Evolutionary conservation across 2,797 vertebrate species (phyloP).

Genomic region (Fratercula arctica): DNA sequence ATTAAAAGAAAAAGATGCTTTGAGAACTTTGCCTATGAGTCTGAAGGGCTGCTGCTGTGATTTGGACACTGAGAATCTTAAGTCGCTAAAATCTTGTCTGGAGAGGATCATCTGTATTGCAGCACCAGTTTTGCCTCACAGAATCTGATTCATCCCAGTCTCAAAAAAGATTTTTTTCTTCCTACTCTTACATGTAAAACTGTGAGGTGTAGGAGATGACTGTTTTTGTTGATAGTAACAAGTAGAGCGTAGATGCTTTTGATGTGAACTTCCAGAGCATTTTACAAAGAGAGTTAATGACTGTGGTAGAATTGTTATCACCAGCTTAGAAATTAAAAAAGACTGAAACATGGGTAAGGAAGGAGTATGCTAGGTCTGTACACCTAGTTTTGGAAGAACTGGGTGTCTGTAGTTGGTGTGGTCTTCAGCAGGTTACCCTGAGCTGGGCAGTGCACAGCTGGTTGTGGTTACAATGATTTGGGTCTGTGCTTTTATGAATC

Average conservation of each 20-base stretch:
- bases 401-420: background rate
- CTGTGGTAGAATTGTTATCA: background rate
- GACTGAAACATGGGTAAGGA: background rate
- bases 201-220: background rate
- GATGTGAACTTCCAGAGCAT: background rate
- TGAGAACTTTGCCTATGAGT: background rate
- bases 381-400: background rate
- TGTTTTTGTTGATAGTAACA: background rate
- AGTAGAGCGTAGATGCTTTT: background rate
- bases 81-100: background rate
- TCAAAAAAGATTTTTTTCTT: background rate
- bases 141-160: background rate
- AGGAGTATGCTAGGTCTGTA: background rate
- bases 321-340: background rate
- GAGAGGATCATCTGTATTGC: background rate
- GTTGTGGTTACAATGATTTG: background rate
- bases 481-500: background rate
- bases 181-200: background rate
- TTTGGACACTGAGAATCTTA: background rate
- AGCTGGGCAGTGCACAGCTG: rapidly evolving
- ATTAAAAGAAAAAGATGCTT: background rate
- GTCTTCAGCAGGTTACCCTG: background rate
- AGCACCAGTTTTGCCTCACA: background rate
- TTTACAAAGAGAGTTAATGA: background rate
- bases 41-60: background rate